Base-by-base conservation (phyloP, 35 echinoderm and acorn worm genomes). In the Hemicentrotus pulcherrimus region DNA sequence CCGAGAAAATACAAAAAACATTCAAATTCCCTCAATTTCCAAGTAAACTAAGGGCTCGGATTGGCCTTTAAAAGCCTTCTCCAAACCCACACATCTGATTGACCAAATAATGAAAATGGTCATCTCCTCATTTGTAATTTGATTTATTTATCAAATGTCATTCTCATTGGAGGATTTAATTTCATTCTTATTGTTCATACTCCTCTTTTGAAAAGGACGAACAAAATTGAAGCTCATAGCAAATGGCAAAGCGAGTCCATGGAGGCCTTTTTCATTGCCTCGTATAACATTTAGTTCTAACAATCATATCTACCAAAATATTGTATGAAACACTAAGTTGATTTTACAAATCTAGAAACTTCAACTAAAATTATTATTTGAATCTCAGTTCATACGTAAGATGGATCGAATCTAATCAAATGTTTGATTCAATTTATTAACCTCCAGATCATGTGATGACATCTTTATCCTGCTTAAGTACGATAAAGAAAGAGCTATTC, bases 401-500 rank as follows among this genome's bases (percentile, higher is more conserved):
- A 78, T 22, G 65, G 0, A 0, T 55, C 6, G 15, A n/a, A 78
- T 22, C 19, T 6, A 28, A 78, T 78, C 3, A n/a, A 0, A 78
- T 90, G 4, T 90, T 90, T 90, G 2, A 90, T 90, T 45, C 45
- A 5, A 33, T 90, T 41, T 90, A n/a, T 31, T 87, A 0, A 33
- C 30, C 16, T 9, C 14, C 48, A 93, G 91, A 93, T 93, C 19
- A 24, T 31, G 91, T 93, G 45, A 93, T 93, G 46, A 47, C 31
- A 47, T 93, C 91, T 12, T 47, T 93, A 28, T 58, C 48, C 0
- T 58, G 48, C 16, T 16, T 93, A 5, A 93, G 91, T 58, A 5
- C 91, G 48, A 93, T 93, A 47, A 93, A 58, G 15, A 32, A 31
- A 58, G 91, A 93, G 7, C 48, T 93, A 31, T 93, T 93, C 48